Evolutionary conservation across 1,140 invertebrate species (phyloP), one percentile per base, ranked within the genome.

Genomic region (Bombus huntii): DNA sequence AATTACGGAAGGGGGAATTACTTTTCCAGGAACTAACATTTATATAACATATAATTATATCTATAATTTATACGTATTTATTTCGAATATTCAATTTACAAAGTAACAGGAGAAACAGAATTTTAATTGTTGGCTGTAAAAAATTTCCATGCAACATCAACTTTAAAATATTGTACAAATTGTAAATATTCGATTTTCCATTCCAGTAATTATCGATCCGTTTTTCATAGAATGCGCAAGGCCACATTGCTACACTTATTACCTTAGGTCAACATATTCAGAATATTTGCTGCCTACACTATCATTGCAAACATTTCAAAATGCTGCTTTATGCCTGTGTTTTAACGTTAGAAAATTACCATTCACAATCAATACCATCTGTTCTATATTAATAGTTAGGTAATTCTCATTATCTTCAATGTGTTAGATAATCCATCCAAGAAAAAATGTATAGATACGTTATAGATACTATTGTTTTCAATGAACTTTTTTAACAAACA

Each of bases 151-250:
- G 25, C 25, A 44, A 71, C 22, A 71, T 39, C 5, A 39, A 71
- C 37, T 71, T 71, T 13, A 1, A 22, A 47, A 44, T 65, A 42
- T 72, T 1, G 15, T 34, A 66, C 28, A 77, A n/a, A 70, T 76
- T 53, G 59, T n/a, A 44, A 57, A n/a, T 57, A 59, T 79, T 77
- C 47, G 44, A 70, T 53, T 78, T 70, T 59, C 65, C 5, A 44
- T 71, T n/a, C 8, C 34, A 59, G 9, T 25, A 18, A 80, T 85
- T 80, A 73, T 81, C 57, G 57, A 85, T 80, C 53, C 65, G 9
- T 80, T 73, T 73, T 47, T 2, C 53, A n/a, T 34, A 31, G 42
- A 76, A 68, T 18, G 13, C 22, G 13, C 53, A 85, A 80, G 76
- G n/a, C 22, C 22, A 39, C 18, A 80, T 80, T 72, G 10, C 42